Evolutionary conservation across 2,888 invertebrate species (phyloP).

Genomic region (Horisme vitalbata): DNA sequence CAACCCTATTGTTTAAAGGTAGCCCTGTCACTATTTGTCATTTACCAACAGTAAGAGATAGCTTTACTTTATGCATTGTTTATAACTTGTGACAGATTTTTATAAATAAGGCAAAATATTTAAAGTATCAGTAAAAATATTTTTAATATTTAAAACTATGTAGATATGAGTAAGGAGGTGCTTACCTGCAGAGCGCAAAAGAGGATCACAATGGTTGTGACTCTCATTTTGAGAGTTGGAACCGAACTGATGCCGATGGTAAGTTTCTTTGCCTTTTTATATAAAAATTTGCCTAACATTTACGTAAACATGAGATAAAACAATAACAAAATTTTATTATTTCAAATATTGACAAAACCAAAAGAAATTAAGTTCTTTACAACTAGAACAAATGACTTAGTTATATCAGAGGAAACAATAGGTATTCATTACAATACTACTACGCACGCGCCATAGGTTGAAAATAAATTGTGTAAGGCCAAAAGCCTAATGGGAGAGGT

Average conservation of each 20-base stretch:
- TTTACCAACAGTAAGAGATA: too few relatives aligned
- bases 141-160: neutral
- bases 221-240: constrained; percentile 77
- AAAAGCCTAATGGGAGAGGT: too few relatives aligned
- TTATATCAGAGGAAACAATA: constrained; percentile 58
- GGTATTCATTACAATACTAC: constrained; percentile 42
- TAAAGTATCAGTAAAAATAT: too few relatives aligned
- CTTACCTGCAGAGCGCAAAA: constrained; percentile 73
- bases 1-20: too few relatives aligned
- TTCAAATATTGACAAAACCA: constrained; percentile 51
- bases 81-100: too few relatives aligned
- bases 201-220: constrained; percentile 72
- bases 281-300: constrained; percentile 43
- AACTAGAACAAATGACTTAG: constrained; percentile 48
- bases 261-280: constrained; percentile 54
- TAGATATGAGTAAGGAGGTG: constrained; percentile 4
- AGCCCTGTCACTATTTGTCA: too few relatives aligned
- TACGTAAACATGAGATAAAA: constrained; percentile 36
- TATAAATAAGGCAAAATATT: too few relatives aligned
- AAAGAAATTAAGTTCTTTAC: constrained; percentile 44
- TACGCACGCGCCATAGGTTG: neutral
- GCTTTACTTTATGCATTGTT: too few relatives aligned
- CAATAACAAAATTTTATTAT: constrained; percentile 30
- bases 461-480: constrained; percentile 6
- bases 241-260: constrained; percentile 65